phyloP scores from a whole-genome alignment of 2,797 vertebrate species.

The Hyperoplus lanceolatus region DNA sequence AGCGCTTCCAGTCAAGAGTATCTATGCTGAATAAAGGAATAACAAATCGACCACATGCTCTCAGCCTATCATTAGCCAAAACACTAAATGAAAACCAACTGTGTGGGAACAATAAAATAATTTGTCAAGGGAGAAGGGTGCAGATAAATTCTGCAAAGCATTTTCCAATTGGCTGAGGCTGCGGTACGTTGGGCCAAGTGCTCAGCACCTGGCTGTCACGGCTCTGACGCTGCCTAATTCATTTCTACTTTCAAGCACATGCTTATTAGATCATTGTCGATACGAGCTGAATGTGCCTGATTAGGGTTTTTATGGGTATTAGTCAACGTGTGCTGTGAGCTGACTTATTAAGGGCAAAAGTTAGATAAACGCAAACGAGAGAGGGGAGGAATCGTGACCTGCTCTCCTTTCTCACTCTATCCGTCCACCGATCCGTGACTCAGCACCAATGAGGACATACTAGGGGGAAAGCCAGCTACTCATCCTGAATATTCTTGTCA shows the following conservation, averaged over 20 bases:
- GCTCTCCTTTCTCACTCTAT: conserved; percentile 27
- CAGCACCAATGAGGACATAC: conserved; percentile 64
- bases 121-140: conserved; percentile 86
- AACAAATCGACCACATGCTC: conserved; percentile 76
- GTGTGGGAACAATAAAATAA: conserved; percentile 87
- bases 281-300: conserved; percentile 59
- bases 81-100: conserved; percentile 87
- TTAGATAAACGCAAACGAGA: conserved; percentile 66
- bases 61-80: conserved; percentile 82
- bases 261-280: conserved; percentile 74
- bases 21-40: conserved; percentile 64
- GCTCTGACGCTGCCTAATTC: conserved; percentile 70
- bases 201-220: conserved; percentile 84
- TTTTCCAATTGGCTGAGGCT: conserved; percentile 83
- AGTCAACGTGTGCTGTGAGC: conserved; percentile 64
- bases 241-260: conserved; percentile 76
- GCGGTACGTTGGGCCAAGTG: conserved; percentile 69
- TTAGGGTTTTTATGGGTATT: conserved; percentile 71
- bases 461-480: conserved; percentile 59
- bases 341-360: conserved; percentile 66
- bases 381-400: conserved; percentile 31
- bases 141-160: conserved; percentile 86
- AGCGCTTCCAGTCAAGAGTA: conserved; percentile 63
- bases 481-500: conserved; percentile 73
- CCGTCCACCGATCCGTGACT: conserved; percentile 60